Evolutionary conservation across 2,113 vertebrate species (phyloP).

Genomic region (Hemicordylus capensis): DNA sequence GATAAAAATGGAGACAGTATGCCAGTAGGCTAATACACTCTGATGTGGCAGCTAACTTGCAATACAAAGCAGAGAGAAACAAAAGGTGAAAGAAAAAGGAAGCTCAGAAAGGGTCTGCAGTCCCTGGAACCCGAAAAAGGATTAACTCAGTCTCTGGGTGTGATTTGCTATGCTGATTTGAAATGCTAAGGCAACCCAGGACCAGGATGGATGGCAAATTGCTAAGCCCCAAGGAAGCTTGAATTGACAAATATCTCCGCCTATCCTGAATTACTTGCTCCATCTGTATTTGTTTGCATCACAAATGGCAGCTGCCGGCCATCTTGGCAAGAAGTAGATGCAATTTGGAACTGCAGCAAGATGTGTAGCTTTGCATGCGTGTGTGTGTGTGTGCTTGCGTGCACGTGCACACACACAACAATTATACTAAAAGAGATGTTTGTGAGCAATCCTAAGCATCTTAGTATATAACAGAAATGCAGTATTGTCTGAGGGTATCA

Average conservation of each 20-base stretch:
- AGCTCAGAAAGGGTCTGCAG: conserved; percentile 67
- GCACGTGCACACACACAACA: conserved; percentile 21
- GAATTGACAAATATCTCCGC: conserved; percentile 62
- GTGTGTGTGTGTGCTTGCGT: not conserved
- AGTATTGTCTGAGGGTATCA: conserved; percentile 46
- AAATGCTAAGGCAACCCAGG: conserved; percentile 50
- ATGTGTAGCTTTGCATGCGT: rapidly evolving
- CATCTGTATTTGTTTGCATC: conserved; percentile 70
- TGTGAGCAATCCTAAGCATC: conserved; percentile 29
- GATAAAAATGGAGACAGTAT: conserved; percentile 56
- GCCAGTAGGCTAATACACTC: conserved; percentile 56
- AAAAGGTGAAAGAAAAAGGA: conserved; percentile 64
- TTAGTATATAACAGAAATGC: conserved; percentile 35
- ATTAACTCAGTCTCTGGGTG: conserved; percentile 67
- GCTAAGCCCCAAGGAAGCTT: conserved; percentile 59
- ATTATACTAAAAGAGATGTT: conserved; percentile 43
- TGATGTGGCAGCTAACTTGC: conserved; percentile 58
- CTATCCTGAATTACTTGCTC: conserved; percentile 59
- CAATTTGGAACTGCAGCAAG: conserved; percentile 55
- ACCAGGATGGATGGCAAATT: conserved; percentile 49
- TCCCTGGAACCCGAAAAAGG: conserved; percentile 66
- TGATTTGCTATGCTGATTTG: conserved; percentile 65
- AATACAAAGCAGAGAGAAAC: conserved; percentile 64
- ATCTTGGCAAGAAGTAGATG: conserved; percentile 61
- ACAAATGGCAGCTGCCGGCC: conserved; percentile 68